Evolutionary conservation across 1,140 invertebrate genomes (phyloP), one percentile per base, ranked within the genome.

Genomic region (Acromyrmex charruanus): DNA sequence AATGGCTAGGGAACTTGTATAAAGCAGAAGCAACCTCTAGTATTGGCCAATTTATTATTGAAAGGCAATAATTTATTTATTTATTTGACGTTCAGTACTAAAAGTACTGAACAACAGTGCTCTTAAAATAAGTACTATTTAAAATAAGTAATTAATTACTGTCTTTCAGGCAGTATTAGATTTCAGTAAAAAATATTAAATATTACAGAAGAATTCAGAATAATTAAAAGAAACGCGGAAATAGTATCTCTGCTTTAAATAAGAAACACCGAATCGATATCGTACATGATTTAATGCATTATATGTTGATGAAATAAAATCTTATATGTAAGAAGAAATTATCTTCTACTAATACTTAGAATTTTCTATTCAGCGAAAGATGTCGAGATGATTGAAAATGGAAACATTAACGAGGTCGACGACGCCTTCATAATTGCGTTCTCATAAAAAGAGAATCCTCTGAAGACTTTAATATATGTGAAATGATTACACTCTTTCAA

Each of bases 181-280:
- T 44, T 44, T 44, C 39, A 12, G 9, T 10, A 44, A 10, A 1
- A 44, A 44, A 58, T 10, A 58, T 55, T 55, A 66, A 53, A 69
- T n/a, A 18, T 58, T 59, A 74, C 31, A 12, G 25, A 69, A 74
- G 9, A 28, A 82, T 49, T 59, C 25, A 31, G 7, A 74, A n/a
- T 31, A 74, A 59, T 28, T 7, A 44, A 1, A 71, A 61, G 39
- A 16, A 58, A 44, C 5, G 39, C 5, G 9, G 21, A 14, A 49
- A 55, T 59, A 25, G 53, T 18, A 82, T 72, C 18, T 82, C 66
- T 31, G 25, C 53, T 82, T 82, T 82, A 82, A 81, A 71, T 14
- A 39, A 74, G 80, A 59, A 59, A 59, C 12, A 68, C 31, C 3
- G 63, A 82, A 61, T 61, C 68, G 35, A 49, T 82, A 51, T 53